phyloP scores from a whole-genome alignment of 2,888 invertebrate species.

The Pedicia rivosa region DNA sequence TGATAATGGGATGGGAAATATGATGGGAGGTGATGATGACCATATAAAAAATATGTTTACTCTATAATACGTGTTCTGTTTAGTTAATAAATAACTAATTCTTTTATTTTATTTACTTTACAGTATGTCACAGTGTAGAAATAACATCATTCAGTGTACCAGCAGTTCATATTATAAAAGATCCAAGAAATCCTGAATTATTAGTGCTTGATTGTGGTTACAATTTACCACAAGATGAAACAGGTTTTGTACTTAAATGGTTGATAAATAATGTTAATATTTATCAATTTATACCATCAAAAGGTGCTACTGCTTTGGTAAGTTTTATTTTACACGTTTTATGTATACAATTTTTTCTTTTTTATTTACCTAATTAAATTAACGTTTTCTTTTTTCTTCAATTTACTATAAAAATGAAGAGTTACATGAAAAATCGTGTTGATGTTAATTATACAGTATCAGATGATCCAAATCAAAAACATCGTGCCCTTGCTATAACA shows the following conservation, averaged over 20 bases:
- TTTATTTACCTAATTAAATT: neutral
- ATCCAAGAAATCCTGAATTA: slow-evolving; percentile 25
- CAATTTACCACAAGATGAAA: slow-evolving; percentile 24
- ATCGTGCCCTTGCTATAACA: slow-evolving; percentile 29
- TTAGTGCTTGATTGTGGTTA: slow-evolving; percentile 30
- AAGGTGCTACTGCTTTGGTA: slow-evolving; percentile 29
- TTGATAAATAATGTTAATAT: slow-evolving; percentile 29
- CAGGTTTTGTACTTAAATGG: slow-evolving; percentile 31
- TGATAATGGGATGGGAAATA: too few relatives aligned
- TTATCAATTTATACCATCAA: slow-evolving; percentile 31
- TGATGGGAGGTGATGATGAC: too few relatives aligned
- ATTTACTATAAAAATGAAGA: neutral
- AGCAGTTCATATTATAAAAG: slow-evolving; percentile 27
- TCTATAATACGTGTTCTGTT: too few relatives aligned
- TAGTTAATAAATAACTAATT: too few relatives aligned
- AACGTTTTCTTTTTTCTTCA: slow-evolving; percentile 6
- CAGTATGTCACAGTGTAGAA: neutral
- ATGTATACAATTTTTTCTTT: neutral
- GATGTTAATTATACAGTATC: slow-evolving; percentile 24
- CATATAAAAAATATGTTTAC: too few relatives aligned
- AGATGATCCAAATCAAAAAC: slow-evolving; percentile 19
- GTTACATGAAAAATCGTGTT: slow-evolving; percentile 27
- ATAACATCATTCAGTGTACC: slow-evolving; percentile 28
- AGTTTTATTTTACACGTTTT: neutral
- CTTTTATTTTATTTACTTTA: too few relatives aligned